Evolutionary conservation across 2,888 invertebrate genomes (phyloP).

Genomic region (Lasioglossum vierecki): DNA sequence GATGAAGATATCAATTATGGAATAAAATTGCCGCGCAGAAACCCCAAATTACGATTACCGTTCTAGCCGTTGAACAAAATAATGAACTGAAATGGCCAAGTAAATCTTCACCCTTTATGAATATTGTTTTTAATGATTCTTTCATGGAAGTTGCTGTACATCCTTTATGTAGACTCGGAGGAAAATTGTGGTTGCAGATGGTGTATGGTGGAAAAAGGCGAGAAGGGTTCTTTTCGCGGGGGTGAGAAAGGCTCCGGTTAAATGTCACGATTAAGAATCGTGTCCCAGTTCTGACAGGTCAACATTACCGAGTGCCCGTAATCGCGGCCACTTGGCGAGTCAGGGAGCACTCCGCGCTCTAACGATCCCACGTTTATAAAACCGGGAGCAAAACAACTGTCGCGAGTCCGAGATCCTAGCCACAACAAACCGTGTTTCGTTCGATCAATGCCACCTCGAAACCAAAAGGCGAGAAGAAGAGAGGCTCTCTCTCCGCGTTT

Average conservation of each 20-base stretch:
- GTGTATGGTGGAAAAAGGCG: background rate
- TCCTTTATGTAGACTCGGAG: background rate
- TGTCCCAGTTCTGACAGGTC: slow-evolving; percentile 34
- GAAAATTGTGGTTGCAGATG: background rate
- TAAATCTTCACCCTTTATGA: background rate
- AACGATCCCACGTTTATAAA: slow-evolving; percentile 6
- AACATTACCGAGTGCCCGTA: background rate
- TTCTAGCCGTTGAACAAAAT: background rate
- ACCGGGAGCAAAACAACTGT: background rate
- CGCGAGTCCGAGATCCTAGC: background rate
- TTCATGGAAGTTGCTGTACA: background rate
- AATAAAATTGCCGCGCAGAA: background rate
- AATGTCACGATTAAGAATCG: slow-evolving; percentile 13
- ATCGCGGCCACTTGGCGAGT: background rate
- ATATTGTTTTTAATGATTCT: background rate
- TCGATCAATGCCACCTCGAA: slow-evolving; percentile 2
- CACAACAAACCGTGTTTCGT: background rate
- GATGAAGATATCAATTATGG: background rate
- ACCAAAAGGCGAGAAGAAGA: background rate
- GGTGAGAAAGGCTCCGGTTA: background rate
- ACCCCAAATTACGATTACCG: background rate
- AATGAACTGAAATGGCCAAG: background rate
- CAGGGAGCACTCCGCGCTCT: background rate
- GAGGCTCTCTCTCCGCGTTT: background rate
- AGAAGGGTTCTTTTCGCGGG: background rate